Conservation (phyloP, 2,888 invertebrate species). For the Yponomeuta cagnagella region DNA sequence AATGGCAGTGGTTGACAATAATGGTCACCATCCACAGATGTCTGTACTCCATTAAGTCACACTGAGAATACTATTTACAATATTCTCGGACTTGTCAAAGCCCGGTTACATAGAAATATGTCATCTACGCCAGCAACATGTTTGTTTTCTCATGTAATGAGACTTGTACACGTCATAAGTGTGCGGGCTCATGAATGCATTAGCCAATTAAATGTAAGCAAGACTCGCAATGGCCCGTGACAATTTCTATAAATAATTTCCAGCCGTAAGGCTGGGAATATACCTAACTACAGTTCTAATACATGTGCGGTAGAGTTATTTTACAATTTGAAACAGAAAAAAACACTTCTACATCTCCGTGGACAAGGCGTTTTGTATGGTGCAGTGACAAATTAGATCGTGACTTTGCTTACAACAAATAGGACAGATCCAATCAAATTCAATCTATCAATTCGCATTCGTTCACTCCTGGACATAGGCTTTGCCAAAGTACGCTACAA, state of each 20-base stretch:
- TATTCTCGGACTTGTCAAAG: neutral
- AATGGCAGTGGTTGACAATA: too few species aligned
- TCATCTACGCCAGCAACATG: neutral
- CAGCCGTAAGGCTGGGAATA: conserved; percentile 30
- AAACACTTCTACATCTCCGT: too few species aligned
- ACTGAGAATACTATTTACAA: neutral
- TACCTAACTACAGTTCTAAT: neutral
- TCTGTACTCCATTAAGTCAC: neutral
- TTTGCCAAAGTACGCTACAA: too few species aligned
- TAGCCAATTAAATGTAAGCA: conserved; percentile 14
- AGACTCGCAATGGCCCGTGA: conserved; percentile 35
- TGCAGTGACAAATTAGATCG: too few species aligned
- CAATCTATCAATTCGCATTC: too few species aligned
- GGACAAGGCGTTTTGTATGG: too few species aligned
- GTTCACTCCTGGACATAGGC: too few species aligned
- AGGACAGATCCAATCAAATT: too few species aligned
- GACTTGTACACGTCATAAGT: neutral
- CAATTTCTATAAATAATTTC: conserved; percentile 53
- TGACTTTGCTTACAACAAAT: too few species aligned
- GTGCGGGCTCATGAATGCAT: neutral
- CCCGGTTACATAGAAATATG: neutral
- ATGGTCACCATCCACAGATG: too few species aligned
- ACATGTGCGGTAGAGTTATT: too few species aligned
- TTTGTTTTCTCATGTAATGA: neutral
- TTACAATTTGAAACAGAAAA: too few species aligned